A percentile compares a stretch with the other conserved stretches of the same genome.
phyloP scores from a whole-genome alignment of 2,113 vertebrate genomes.

The Taxidea taxus region DNA sequence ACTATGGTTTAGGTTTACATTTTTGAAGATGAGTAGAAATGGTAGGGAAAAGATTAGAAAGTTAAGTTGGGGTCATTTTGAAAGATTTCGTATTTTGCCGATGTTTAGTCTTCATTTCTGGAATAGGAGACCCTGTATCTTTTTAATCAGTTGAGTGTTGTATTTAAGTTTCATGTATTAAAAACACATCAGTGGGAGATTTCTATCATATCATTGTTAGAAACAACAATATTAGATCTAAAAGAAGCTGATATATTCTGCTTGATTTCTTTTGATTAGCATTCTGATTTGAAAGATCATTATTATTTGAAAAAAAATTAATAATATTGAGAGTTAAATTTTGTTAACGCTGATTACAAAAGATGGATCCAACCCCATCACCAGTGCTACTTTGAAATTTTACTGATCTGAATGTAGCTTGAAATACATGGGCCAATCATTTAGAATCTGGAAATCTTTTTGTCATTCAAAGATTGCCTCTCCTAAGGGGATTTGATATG shows the following conservation, averaged over 20 bases:
- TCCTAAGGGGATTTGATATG: background rate
- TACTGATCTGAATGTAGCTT: background rate
- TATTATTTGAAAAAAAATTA: background rate
- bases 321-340: background rate
- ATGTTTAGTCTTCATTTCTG: background rate
- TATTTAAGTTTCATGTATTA: conserved; percentile 12
- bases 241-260: background rate
- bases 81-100: background rate
- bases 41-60: background rate
- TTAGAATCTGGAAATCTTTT: background rate
- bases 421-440: background rate
- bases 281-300: background rate
- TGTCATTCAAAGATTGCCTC: background rate
- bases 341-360: background rate
- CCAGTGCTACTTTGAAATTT: background rate
- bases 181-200: background rate
- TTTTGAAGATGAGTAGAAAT: background rate
- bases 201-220: background rate
- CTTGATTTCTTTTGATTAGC: background rate
- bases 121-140: background rate
- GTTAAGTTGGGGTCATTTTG: background rate
- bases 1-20: background rate
- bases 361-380: background rate
- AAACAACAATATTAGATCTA: background rate
- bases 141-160: background rate